Base-by-base conservation (phyloP, 2,888 invertebrate genomes). In the Perithous albicinctus region DNA sequence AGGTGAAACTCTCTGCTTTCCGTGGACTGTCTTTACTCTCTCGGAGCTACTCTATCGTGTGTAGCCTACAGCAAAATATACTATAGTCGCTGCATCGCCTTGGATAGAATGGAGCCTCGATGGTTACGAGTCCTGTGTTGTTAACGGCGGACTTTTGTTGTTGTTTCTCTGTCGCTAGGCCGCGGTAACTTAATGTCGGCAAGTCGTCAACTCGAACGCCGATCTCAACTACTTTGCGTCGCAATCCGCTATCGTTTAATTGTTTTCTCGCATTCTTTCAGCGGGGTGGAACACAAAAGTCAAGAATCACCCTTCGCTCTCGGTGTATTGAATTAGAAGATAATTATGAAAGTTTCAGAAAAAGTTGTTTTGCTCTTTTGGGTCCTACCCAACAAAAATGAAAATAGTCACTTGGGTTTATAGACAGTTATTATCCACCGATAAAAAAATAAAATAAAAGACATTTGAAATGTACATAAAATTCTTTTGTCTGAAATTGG, bases 181-280 rank as follows among this genome's bases (percentile, higher is more conserved):
- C 23, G 41, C 48, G 12, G n/a, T 20, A 48, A 41, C 5, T n/a
- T n/a, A n/a, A n/a, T n/a, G 46, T n/a, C 15, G 20, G 15, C 8
- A 32, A 32, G 29, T 32, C 56, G 66, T 48, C 73, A 48, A 7
- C 73, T 43, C 10, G 61, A 51, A 67, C 67, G 48, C 61, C 41
- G 59, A 73, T 29, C 29, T 61, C 20, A 15, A 69, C 67, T 76
- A 76, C 72, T 80, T 77, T 72, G 23, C 61, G 76, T 80, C 76
- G 76, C 76, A 80, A n/a, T n/a, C 35, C 73, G 76, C 66, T 48
- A 51, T 32, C 15, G 38, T 48, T 7, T 32, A 73, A 76, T 70
- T 80, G 66, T 32, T 78, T 78, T 70, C 41, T 63, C 69, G 66
- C 38, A 70, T 78, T 70, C 41, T 63, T 63, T 23, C 41, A 10